These are phyloP conservation scores for Lasioglossum morio DNA, from an alignment of 2,888 invertebrate species.

Conservation along the genomic window DNA sequence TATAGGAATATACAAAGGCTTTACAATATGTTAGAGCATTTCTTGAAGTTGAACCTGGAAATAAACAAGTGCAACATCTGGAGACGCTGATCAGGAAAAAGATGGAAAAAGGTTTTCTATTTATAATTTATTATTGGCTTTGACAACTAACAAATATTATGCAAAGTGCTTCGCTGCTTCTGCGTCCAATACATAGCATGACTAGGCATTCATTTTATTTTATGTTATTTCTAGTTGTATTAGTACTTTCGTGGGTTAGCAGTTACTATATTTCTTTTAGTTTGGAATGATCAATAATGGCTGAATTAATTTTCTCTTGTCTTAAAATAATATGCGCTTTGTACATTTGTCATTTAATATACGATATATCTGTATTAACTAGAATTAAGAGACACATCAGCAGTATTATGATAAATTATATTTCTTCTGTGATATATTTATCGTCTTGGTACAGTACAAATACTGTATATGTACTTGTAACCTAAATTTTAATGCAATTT, in stretches of 20 bases:
- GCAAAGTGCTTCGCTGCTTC: conserved; percentile 12
- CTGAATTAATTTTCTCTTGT: not conserved
- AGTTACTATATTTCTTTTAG: conserved; percentile 44
- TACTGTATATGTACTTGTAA: not conserved
- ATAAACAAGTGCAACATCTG: conserved; percentile 93
- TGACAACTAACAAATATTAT: conserved; percentile 32
- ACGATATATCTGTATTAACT: not conserved
- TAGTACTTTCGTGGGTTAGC: conserved; percentile 49
- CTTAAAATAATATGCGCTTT: not conserved
- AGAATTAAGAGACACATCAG: not conserved
- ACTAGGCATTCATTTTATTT: conserved; percentile 33
- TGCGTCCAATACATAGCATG: conserved; percentile 34
- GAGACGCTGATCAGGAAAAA: conserved; percentile 94
- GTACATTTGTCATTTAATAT: not conserved
- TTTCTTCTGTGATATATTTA: not conserved
- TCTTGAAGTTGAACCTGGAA: conserved; percentile 92
- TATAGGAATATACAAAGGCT: conserved; percentile 92
- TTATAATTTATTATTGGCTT: conserved; percentile 54
- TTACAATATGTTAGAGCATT: conserved; percentile 93
- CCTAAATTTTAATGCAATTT: not conserved
- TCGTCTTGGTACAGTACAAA: not conserved
- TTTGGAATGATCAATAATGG: not conserved
- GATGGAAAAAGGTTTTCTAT: conserved; percentile 90
- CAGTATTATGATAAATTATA: conserved; percentile 4
- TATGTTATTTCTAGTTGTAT: conserved; percentile 28